A percentile compares a stretch with the other conserved stretches of the same genome.
Conservation (phyloP, 2,888 invertebrate species). For the Yponomeuta sedellus region DNA sequence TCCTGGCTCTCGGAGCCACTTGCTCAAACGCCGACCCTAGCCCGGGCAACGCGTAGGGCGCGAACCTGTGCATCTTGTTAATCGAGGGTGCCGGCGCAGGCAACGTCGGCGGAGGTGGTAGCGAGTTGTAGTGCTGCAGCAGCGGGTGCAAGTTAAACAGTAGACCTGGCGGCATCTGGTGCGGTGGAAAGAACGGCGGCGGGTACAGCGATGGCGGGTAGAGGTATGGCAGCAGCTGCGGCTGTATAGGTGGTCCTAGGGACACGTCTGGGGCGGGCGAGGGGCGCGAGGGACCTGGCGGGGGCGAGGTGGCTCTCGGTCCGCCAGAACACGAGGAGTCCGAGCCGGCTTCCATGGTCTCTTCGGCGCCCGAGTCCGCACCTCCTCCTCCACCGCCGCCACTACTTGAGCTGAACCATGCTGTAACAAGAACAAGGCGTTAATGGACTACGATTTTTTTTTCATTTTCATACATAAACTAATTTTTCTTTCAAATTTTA, state of each 20-base stretch:
- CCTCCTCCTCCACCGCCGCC: conserved; percentile 67
- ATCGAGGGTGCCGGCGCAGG: conserved; percentile 81
- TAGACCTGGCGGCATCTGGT: conserved; percentile 87
- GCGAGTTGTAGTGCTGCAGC: conserved; percentile 89
- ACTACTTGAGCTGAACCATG: conserved; percentile 16
- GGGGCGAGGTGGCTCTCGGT: conserved; percentile 70
- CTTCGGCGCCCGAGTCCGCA: conserved; percentile 78
- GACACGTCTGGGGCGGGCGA: conserved; percentile 95
- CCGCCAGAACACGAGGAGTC: conserved; percentile 85
- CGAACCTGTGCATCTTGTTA: conserved; percentile 84
- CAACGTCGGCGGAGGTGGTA: conserved; percentile 80
- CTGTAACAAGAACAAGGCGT: conserved; percentile 12
- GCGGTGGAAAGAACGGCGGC: conserved; percentile 83
- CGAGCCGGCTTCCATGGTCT: conserved; percentile 80
- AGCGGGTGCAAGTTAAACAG: conserved; percentile 93
- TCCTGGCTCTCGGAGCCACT: conserved; percentile 85
- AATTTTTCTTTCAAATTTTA: too few relatives aligned
- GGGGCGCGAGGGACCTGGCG: conserved; percentile 76
- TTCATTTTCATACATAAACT: too few relatives aligned
- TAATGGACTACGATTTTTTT: background rate
- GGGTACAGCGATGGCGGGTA: conserved; percentile 94
- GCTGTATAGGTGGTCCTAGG: conserved; percentile 94
- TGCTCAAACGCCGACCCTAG: conserved; percentile 92
- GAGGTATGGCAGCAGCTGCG: conserved; percentile 94
- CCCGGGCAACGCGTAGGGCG: conserved; percentile 91